Base-by-base conservation (phyloP, 2,797 vertebrate genomes). In the Cirrhinus molitorella region DNA sequence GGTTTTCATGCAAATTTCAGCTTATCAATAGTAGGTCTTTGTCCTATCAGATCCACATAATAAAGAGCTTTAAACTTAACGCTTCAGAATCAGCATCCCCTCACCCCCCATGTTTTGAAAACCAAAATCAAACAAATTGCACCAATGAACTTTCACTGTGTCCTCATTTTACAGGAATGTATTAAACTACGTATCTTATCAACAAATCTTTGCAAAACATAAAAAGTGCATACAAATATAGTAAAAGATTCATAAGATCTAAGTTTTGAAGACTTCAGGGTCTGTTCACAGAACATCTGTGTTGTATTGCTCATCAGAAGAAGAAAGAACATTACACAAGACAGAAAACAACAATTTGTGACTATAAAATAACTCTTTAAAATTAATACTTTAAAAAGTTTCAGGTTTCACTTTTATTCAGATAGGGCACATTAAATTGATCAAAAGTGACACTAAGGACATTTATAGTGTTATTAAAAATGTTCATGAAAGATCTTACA, bases 181-280 rank as follows among this genome's bases (percentile, higher is more conserved):
- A 40, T 40, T 25, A 31, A 28, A 67, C 31, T 4, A 7, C 57
- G 17, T 57, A 23, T 43, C 47, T 16, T 28, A 68, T 79, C 9
- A 61, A 72, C 3, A 49, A 23, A 11, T 40, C 37, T 40, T 40
- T 8, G 8, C 37, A 6, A 37, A 37, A 37, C 37, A 37, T 59
- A 6, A 25, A 55, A 59, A 59, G 25, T 55, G 34, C 5, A 11
- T 74, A 34, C 13, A n/a, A 34, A 37, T n/a, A 16, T 31, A 0
- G 57, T 25, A 59, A 28, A 28, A 45, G 7, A 53, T 65, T 61
- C 47, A 11, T 5, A 72, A 63, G 7, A 37, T 5, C 8, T 65
- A 65, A 51, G 45, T 16, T 37, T 31, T 28, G 45, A 23, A 66
- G 80, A 74, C 28, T n/a, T 82, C 66, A 66, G 16, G n/a, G n/a